Conservation (phyloP, 2,888 invertebrate genomes). For the Agrochola lota region DNA sequence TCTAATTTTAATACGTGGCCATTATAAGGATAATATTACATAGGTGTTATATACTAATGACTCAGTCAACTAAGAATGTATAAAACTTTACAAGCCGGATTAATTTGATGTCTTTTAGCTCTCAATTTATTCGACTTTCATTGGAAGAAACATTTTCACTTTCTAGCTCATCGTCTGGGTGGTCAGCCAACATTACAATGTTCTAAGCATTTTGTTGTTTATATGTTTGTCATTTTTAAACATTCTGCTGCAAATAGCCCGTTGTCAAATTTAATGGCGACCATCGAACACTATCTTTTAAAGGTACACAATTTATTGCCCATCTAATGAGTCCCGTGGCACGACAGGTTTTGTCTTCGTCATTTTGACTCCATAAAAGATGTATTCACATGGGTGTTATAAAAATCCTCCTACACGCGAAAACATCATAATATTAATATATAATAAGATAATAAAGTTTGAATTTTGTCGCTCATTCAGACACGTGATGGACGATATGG, state of each 20-base stretch:
- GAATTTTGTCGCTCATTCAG: conserved; percentile 28
- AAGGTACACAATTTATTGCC: conserved; percentile 52
- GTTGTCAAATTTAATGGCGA: conserved; percentile 44
- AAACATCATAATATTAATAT: conserved; percentile 50
- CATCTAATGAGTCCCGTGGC: conserved; percentile 45
- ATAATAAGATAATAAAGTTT: conserved; percentile 45
- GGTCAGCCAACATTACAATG: conserved; percentile 66
- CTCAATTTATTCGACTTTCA: conserved; percentile 25
- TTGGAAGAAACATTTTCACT: conserved; percentile 63
- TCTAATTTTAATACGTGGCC: conserved; percentile 2
- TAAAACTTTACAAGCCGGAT: conserved; percentile 7
- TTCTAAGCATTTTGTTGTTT: conserved; percentile 32
- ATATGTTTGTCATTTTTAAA: conserved; percentile 26
- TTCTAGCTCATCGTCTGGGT: conserved; percentile 68
- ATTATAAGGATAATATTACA: conserved; percentile 35
- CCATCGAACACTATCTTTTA: conserved; percentile 53
- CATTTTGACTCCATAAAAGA: conserved; percentile 54
- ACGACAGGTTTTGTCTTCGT: conserved; percentile 53
- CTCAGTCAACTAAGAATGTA: conserved; percentile 3
- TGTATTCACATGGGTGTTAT: conserved; percentile 43
- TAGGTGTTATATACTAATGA: conserved; percentile 25
- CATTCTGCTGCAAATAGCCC: conserved; percentile 31
- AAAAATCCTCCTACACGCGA: conserved; percentile 61
- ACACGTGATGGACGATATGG: conserved; percentile 5
- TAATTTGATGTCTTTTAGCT: conserved; percentile 10